Evolutionary conservation across 2,888 invertebrate genomes (phyloP).

Genomic region (Galerucella pusilla): DNA sequence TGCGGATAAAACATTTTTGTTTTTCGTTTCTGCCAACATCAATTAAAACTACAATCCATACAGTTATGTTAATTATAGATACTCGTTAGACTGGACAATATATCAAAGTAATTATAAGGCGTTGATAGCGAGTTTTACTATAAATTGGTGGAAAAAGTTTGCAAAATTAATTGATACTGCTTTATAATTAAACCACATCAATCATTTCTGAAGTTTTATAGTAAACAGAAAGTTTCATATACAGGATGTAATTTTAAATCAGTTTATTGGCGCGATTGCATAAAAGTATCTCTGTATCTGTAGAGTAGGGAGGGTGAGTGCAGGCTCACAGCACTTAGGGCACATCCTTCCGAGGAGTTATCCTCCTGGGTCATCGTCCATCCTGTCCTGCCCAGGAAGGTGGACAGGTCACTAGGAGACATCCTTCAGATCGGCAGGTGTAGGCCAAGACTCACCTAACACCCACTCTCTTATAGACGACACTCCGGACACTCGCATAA

Average conservation of each 20-base stretch:
- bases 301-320: no score
- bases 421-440: no score
- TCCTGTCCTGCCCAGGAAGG: no score
- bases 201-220: slow-evolving; percentile 31
- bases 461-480: no score
- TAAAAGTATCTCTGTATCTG: no score
- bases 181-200: slow-evolving; percentile 51
- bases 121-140: slow-evolving; percentile 26
- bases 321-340: no score
- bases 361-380: no score
- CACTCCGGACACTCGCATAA: no score
- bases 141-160: slow-evolving; percentile 38
- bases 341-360: no score
- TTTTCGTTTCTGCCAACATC: not conserved
- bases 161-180: slow-evolving; percentile 48
- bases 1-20: not conserved
- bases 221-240: slow-evolving; percentile 7
- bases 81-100: slow-evolving; percentile 14
- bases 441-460: no score
- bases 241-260: not conserved
- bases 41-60: not conserved
- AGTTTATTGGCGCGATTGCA: not conserved
- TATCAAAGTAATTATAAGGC: slow-evolving; percentile 36
- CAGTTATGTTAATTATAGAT: slow-evolving; percentile 25
- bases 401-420: no score